phyloP scores from a whole-genome alignment of 2,888 invertebrate genomes.

The Noctua fimbriata region DNA sequence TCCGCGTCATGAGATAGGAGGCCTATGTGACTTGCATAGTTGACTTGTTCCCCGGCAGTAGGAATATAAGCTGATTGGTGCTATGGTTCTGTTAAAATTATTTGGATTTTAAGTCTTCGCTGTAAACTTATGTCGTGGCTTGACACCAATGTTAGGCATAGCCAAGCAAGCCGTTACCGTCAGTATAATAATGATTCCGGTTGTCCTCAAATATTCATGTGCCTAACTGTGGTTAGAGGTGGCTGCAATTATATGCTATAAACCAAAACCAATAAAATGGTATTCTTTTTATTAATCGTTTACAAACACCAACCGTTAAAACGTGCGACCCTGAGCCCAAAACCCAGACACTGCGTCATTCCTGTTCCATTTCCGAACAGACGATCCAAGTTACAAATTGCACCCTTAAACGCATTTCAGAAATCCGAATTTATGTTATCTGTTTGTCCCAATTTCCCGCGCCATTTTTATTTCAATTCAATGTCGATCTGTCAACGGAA shows the following conservation, averaged over 20 bases:
- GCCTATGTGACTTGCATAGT: too few species aligned
- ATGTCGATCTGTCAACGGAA: conserved; percentile 5
- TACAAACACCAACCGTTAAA: neutral
- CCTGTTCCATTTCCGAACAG: conserved; percentile 4
- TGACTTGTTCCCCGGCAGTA: neutral
- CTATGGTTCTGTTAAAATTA: neutral
- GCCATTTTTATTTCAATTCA: neutral
- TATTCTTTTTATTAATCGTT: too few species aligned
- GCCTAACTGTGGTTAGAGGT: neutral
- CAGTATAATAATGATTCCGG: neutral
- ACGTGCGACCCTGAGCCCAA: neutral
- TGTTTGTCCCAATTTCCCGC: neutral
- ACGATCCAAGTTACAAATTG: neutral
- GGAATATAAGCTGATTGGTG: neutral
- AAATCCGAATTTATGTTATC: neutral
- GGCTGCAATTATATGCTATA: neutral
- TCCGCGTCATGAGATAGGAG: too few species aligned
- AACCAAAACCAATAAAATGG: neutral
- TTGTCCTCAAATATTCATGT: neutral
- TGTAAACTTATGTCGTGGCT: neutral
- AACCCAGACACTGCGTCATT: conserved; percentile 9
- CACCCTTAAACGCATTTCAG: neutral
- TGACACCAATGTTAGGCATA: neutral
- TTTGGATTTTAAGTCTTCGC: neutral
- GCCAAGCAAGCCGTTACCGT: neutral